Base-by-base conservation (phyloP, 2,113 vertebrate species). In the Microcebus murinus region DNA sequence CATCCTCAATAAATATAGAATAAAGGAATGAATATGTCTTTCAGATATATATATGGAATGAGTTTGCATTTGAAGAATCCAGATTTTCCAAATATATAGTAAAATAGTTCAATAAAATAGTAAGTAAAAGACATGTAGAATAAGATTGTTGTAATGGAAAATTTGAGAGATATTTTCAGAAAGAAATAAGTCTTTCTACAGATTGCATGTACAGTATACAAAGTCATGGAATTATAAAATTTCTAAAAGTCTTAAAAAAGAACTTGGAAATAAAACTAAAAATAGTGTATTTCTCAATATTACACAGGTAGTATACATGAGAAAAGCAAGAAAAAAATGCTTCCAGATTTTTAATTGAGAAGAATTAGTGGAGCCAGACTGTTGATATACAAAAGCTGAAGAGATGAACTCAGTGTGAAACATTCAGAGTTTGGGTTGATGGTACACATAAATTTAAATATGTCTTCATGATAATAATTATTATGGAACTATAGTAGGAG, bases 301-400 rank as follows among this genome's bases (percentile, higher is more conserved):
- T 92, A 48, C 2, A 57, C 3, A 18, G 4, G 77, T 50, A 50
- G 29, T 59, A 81, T 13, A 71, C 18, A 48, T 23, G 31, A 57
- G 63, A 74, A 52, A 42, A 74, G 23, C 1, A 18, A 71, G 77
- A 87, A 91, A 39, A 65, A 3, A 7, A 11, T 20, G 25, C 61
- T 79, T 96, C 50, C 92, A 55, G 71, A 45, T 80, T 92, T 74
- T 70, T 81, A 92, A 20, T 31, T 80, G 92, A 74, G 29, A 85
- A 79, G 50, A 92, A 92, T 55, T 86, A 55, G 23, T 87, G 20
- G 7, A 81, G 6, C 1, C 23, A 81, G 5, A 1, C 13, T 55
- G 23, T 84, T 93, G 59, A 13, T 74, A 73, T 50, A 52, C n/a
- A 87, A 80, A 80, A 68, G 13, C 73, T 86, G 14, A 73, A 77